phyloP scores from a whole-genome alignment of 2,888 invertebrate species.

The Temnothorax rugatulus region DNA sequence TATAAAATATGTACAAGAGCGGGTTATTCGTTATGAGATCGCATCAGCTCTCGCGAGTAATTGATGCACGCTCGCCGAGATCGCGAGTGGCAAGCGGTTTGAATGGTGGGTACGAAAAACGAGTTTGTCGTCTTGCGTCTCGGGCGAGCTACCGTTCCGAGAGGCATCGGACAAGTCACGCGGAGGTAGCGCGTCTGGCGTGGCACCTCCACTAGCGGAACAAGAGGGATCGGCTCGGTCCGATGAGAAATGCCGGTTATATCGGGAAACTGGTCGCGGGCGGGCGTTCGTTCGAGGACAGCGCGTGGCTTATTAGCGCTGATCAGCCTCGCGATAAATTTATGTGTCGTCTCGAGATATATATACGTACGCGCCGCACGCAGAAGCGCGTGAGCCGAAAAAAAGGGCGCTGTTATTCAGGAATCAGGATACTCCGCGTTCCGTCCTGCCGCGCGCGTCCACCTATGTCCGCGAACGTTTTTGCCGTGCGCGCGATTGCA shows the following conservation, averaged over 20 bases:
- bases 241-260: conserved; percentile 71
- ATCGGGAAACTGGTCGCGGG: conserved; percentile 71
- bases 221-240: conserved; percentile 63
- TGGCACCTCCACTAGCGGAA: conserved; percentile 48
- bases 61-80: conserved; percentile 49
- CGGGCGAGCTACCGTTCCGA: conserved; percentile 68
- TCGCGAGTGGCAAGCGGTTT: conserved; percentile 64
- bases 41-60: conserved; percentile 32
- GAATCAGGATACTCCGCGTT: conserved; percentile 62
- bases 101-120: conserved; percentile 68
- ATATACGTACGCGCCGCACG: conserved; percentile 50
- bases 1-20: neutral
- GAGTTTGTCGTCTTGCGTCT: conserved; percentile 69
- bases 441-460: conserved; percentile 46
- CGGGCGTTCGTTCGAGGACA: conserved; percentile 47
- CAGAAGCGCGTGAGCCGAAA: conserved; percentile 45
- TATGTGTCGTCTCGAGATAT: conserved; percentile 67
- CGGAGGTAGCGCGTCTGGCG: conserved; percentile 47
- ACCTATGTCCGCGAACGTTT: conserved; percentile 60
- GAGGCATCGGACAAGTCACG: conserved; percentile 14
- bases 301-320: conserved; percentile 73
- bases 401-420: conserved; percentile 60
- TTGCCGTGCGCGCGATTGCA: conserved; percentile 54
- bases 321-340: conserved; percentile 75
- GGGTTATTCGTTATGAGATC: conserved; percentile 31